Evolutionary conservation across 1,140 invertebrate genomes (phyloP).

Genomic region (Acromyrmex heyeri): DNA sequence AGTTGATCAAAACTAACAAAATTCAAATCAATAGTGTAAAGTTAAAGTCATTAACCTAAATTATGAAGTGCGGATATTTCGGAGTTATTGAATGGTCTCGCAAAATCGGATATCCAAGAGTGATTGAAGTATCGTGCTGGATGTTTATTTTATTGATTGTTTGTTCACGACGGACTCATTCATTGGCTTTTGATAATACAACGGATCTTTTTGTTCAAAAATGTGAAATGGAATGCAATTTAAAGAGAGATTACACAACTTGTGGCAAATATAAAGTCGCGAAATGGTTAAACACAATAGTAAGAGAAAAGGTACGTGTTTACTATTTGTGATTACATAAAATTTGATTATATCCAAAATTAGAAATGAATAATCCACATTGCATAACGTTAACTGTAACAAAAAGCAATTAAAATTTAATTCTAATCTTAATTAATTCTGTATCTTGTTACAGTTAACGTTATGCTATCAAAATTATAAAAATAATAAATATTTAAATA

Average conservation of each 20-base stretch:
- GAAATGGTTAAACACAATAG: slow-evolving; percentile 78
- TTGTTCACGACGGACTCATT: not conserved
- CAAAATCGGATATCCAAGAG: not conserved
- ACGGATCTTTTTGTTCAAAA: slow-evolving; percentile 80
- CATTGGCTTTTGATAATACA: slow-evolving; percentile 57
- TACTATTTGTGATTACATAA: too few species aligned
- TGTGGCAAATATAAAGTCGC: slow-evolving; percentile 80
- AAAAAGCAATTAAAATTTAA: not conserved
- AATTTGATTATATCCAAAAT: not conserved
- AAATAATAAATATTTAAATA: too few species aligned
- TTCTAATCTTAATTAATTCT: too few species aligned
- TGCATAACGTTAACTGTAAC: slow-evolving; percentile 5
- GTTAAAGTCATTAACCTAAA: slow-evolving; percentile 16
- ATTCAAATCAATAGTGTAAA: slow-evolving; percentile 12
- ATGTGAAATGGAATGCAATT: slow-evolving; percentile 80
- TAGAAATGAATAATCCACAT: not conserved
- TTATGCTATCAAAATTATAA: too few species aligned
- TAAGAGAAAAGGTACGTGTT: slow-evolving; percentile 79
- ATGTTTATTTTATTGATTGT: slow-evolving; percentile 42
- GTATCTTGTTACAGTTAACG: too few species aligned
- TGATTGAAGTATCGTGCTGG: not conserved
- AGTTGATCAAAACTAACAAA: not conserved
- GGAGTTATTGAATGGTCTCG: not conserved
- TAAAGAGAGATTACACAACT: slow-evolving; percentile 70
- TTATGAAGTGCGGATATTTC: slow-evolving; percentile 27